These are phyloP conservation scores for Pongo pygmaeus DNA, from an alignment of 2,113 vertebrate genomes.

Conservation along the genomic window DNA sequence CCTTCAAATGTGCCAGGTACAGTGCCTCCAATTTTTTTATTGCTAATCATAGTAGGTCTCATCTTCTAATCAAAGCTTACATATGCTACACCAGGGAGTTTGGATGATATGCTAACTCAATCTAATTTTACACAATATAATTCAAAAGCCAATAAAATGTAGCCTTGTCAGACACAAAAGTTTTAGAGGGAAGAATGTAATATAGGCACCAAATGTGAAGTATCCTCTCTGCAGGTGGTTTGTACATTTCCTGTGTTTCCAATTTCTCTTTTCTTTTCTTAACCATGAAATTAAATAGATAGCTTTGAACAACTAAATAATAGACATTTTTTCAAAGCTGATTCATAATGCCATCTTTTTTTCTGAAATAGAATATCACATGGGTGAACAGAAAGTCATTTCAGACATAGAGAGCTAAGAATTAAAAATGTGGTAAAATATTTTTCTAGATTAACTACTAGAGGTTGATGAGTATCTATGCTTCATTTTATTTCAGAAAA, in stretches of 20 bases:
- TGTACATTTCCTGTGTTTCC: not conserved
- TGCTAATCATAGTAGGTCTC: conserved; percentile 53
- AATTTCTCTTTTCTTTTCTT: not conserved
- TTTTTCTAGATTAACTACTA: not conserved
- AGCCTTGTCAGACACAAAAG: not conserved
- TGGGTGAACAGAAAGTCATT: not conserved
- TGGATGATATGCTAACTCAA: not conserved
- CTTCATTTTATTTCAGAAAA: conserved; percentile 36
- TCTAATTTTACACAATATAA: conserved; percentile 11
- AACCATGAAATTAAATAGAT: not conserved
- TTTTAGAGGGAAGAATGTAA: conserved; percentile 11
- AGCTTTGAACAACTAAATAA: not conserved
- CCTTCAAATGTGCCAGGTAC: conserved; percentile 36
- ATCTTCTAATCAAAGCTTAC: conserved; percentile 59
- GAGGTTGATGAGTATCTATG: not conserved
- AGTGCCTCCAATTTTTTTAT: conserved; percentile 8
- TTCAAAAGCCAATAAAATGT: conserved; percentile 29
- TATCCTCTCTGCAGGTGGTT: not conserved
- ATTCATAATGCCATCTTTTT: not conserved
- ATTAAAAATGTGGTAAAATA: not conserved
- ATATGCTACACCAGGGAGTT: not conserved
- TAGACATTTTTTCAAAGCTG: not conserved
- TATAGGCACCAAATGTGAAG: not conserved
- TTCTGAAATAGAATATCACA: not conserved
- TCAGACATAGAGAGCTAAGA: not conserved